phyloP scores from a whole-genome alignment of 2,888 invertebrate genomes.

The Siphlonurus alternatus region DNA sequence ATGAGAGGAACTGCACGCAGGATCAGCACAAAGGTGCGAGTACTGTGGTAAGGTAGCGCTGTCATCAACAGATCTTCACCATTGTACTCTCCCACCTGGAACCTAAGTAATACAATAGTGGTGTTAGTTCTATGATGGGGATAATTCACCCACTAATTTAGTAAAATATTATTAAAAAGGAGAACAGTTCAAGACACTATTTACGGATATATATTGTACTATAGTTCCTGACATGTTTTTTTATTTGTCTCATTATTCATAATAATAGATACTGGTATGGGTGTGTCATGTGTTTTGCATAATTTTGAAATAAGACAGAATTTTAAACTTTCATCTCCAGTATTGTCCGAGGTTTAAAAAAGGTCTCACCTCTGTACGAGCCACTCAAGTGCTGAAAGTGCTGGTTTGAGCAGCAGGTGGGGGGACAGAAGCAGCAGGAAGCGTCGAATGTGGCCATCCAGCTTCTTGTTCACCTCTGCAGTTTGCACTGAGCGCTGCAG shows the following conservation, averaged over 20 bases:
- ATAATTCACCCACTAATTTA: no score
- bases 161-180: no score
- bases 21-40: constrained; percentile 66
- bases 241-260: neutral
- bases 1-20: constrained; percentile 57
- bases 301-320: no score
- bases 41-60: constrained; percentile 85
- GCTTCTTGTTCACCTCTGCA: constrained; percentile 50
- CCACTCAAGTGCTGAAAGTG: constrained; percentile 93
- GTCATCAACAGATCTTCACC: constrained; percentile 59
- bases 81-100: constrained; percentile 78
- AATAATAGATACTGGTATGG: no score
- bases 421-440: constrained; percentile 74
- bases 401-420: constrained; percentile 65
- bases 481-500: constrained; percentile 68
- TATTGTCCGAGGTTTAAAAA: neutral
- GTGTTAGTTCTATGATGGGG: no score
- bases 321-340: no score
- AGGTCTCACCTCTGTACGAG: constrained; percentile 47
- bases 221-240: no score
- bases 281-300: no score
- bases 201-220: no score
- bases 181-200: no score
- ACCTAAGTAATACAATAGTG: no score
- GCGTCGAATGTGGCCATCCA: constrained; percentile 56